phyloP scores from a whole-genome alignment of 2,797 vertebrate species.

The Macropodus opercularis region DNA sequence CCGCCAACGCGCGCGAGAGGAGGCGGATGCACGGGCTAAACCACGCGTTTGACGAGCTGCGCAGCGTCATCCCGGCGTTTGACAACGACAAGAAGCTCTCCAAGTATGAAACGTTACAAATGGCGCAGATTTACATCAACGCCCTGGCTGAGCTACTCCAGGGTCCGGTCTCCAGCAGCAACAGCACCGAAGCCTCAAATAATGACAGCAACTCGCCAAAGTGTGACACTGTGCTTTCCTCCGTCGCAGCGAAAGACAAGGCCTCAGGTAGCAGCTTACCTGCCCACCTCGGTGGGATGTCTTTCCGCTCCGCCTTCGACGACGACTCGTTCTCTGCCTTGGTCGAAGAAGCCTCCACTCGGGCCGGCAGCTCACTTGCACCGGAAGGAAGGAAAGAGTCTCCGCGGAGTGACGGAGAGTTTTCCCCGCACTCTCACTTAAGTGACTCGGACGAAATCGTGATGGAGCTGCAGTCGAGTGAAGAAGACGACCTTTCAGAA shows the following conservation, averaged over 20 bases:
- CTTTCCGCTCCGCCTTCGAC: constrained; percentile 82
- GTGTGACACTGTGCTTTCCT: constrained; percentile 62
- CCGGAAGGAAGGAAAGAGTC: constrained; percentile 84
- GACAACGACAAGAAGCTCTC: constrained; percentile 98
- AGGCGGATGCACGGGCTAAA: constrained; percentile 96
- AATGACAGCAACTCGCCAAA: constrained; percentile 65
- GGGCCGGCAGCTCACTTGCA: constrained; percentile 67
- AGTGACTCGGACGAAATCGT: constrained; percentile 95
- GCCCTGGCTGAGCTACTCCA: constrained; percentile 92
- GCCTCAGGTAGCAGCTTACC: constrained; percentile 68
- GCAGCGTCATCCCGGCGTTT: constrained; percentile 95
- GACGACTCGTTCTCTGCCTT: constrained; percentile 80
- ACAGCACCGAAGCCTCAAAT: constrained; percentile 11
- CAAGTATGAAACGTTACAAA: constrained; percentile 97
- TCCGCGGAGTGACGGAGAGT: constrained; percentile 95
- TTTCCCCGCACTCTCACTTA: constrained; percentile 94
- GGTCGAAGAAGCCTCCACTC: constrained; percentile 79
- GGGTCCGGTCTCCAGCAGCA: constrained; percentile 56
- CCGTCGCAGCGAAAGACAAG: constrained; percentile 44
- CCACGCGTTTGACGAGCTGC: constrained; percentile 95
- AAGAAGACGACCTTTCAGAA: constrained; percentile 83
- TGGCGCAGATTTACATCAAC: constrained; percentile 98
- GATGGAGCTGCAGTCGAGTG: constrained; percentile 82
- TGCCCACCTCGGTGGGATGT: constrained; percentile 81
- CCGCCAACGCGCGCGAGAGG: constrained; percentile 94